Conservation (phyloP, 2,797 vertebrate genomes). For the Alcedo quadribrachys region DNA sequence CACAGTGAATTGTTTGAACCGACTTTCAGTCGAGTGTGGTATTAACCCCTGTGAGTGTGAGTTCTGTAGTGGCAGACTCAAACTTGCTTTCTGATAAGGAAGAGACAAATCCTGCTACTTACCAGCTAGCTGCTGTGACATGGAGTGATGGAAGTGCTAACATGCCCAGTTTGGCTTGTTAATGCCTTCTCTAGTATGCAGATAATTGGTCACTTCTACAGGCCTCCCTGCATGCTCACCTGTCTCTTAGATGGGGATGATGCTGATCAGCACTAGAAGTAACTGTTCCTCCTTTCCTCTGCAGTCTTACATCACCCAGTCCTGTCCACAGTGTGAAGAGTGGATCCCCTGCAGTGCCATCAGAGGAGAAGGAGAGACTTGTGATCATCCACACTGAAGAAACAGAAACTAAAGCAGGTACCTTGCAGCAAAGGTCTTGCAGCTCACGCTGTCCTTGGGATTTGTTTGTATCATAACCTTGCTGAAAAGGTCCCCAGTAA, state of each 20-base stretch:
- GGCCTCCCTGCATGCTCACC: neutral
- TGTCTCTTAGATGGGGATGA: neutral
- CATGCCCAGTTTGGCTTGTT: neutral
- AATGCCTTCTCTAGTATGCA: neutral
- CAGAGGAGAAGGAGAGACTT: slow-evolving; percentile 82
- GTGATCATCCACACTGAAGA: slow-evolving; percentile 79
- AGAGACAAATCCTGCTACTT: neutral
- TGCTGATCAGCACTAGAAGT: neutral
- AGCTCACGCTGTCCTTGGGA: neutral
- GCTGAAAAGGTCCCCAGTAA: neutral
- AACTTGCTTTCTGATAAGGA: neutral
- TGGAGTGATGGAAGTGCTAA: neutral
- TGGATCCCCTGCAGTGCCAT: slow-evolving; percentile 76
- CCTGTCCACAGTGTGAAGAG: slow-evolving; percentile 86
- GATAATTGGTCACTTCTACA: neutral
- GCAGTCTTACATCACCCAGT: slow-evolving; percentile 88
- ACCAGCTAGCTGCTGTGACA: neutral
- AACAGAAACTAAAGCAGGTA: slow-evolving; percentile 78
- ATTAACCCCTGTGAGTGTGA: neutral
- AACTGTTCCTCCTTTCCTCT: slow-evolving; percentile 24
- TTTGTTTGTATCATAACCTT: neutral
- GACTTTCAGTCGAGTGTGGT: neutral
- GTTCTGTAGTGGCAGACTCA: neutral
- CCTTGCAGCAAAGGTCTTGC: neutral
- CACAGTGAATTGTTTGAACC: neutral